phyloP scores from a whole-genome alignment of 2,888 invertebrate species.

The Sturmia bella region DNA sequence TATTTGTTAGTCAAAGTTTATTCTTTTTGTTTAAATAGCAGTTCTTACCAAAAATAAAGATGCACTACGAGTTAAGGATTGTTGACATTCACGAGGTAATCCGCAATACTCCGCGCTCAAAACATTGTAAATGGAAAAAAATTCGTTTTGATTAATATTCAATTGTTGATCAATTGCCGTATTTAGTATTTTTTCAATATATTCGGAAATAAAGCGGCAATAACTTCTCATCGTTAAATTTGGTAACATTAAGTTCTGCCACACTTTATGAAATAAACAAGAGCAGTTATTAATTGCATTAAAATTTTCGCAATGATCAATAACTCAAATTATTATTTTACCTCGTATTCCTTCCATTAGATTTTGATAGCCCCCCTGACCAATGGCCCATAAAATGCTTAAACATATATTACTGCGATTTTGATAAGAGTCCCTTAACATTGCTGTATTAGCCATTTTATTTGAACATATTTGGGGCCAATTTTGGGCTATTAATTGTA shows the following conservation, averaged over 20 bases:
- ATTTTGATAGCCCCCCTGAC: slow-evolving; percentile 87
- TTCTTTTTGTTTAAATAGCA: neutral
- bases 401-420: slow-evolving; percentile 88
- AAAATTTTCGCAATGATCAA: neutral
- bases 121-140: slow-evolving; percentile 76
- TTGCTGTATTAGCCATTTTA: slow-evolving; percentile 85
- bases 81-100: slow-evolving; percentile 77
- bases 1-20: neutral
- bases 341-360: slow-evolving; percentile 87
- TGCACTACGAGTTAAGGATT: slow-evolving; percentile 76
- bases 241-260: slow-evolving; percentile 89
- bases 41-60: slow-evolving; percentile 75
- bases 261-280: slow-evolving; percentile 83
- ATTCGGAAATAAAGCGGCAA: slow-evolving; percentile 85
- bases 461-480: slow-evolving; percentile 85
- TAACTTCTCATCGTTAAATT: slow-evolving; percentile 88
- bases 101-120: slow-evolving; percentile 73
- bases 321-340: slow-evolving; percentile 75
- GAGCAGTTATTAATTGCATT: neutral
- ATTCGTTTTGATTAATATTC: slow-evolving; percentile 75
- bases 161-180: slow-evolving; percentile 72
- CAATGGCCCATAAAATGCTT: slow-evolving; percentile 89
- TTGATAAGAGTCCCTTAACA: slow-evolving; percentile 88
- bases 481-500: slow-evolving; percentile 87
- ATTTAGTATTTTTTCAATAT: slow-evolving; percentile 82